phyloP scores from a whole-genome alignment of 2,888 invertebrate genomes.

The Eustalomyia histrio region DNA sequence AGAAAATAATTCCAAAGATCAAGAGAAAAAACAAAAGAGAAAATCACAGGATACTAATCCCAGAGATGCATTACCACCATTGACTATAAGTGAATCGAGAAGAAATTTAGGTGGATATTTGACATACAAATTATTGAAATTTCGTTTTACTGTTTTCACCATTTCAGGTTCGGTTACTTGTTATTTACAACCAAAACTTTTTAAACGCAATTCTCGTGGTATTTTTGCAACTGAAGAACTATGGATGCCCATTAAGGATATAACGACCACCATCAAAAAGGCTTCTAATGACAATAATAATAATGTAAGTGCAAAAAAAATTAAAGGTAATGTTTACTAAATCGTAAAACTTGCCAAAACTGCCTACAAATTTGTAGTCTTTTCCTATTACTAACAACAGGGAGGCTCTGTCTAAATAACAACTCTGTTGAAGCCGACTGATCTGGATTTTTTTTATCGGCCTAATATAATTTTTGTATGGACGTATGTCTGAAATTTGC shows the following conservation, averaged over 20 bases:
- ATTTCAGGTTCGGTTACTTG: constrained; percentile 78
- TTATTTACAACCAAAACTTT: constrained; percentile 78
- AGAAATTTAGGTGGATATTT: constrained; percentile 75
- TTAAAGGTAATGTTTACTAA: too few relatives aligned
- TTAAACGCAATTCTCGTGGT: constrained; percentile 75
- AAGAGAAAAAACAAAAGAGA: constrained; percentile 51
- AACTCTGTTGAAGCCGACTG: too few relatives aligned
- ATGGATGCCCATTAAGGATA: constrained; percentile 79
- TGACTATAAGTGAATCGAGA: constrained; percentile 78
- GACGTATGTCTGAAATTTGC: too few relatives aligned
- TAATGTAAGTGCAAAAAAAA: constrained; percentile 58
- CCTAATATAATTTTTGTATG: too few relatives aligned
- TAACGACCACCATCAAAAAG: constrained; percentile 75
- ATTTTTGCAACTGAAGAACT: constrained; percentile 77
- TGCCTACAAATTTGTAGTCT: too few relatives aligned
- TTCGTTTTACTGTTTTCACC: too few relatives aligned
- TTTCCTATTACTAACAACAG: too few relatives aligned
- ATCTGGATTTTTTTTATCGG: too few relatives aligned
- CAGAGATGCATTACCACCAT: constrained; percentile 71
- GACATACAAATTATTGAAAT: neutral
- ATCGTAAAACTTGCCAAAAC: too few relatives aligned
- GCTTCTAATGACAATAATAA: constrained; percentile 67
- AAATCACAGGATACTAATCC: constrained; percentile 67
- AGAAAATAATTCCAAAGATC: constrained; percentile 66
- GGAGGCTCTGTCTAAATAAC: too few relatives aligned